Conservation (phyloP, 2,797 vertebrate genomes). For the Nannoperca obscura region DNA sequence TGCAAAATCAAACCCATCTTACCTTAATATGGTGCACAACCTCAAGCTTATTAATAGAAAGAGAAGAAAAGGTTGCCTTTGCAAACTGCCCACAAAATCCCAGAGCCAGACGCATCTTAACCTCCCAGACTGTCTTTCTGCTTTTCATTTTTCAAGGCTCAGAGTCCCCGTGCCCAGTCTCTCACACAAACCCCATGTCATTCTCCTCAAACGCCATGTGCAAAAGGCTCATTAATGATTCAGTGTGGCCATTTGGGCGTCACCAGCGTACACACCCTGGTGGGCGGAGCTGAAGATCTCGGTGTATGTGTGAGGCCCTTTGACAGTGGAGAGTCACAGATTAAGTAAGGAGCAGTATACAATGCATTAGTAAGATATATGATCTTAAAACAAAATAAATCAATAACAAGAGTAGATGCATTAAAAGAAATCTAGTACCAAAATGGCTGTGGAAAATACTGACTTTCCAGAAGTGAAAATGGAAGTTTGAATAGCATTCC, state of each 20-base stretch:
- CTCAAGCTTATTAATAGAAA: slow-evolving; percentile 55
- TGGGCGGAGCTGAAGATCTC: slow-evolving; percentile 52
- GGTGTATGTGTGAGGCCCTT: slow-evolving; percentile 2
- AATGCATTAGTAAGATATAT: not conserved
- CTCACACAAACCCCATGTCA: slow-evolving; percentile 63
- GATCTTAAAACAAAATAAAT: not conserved
- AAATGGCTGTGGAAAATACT: not conserved
- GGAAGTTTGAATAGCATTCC: not conserved
- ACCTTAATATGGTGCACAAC: slow-evolving; percentile 60
- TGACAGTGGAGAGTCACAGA: slow-evolving; percentile 13
- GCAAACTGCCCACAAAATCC: slow-evolving; percentile 72
- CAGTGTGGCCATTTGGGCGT: slow-evolving; percentile 71
- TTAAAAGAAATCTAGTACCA: not conserved
- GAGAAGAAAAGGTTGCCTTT: slow-evolving; percentile 64
- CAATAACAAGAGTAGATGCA: not conserved
- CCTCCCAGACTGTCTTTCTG: slow-evolving; percentile 47
- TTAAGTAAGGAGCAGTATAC: not conserved
- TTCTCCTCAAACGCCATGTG: slow-evolving; percentile 75
- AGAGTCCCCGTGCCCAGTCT: slow-evolving; percentile 35
- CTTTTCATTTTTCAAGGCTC: slow-evolving; percentile 70
- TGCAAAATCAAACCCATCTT: slow-evolving; percentile 29
- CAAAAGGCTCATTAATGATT: slow-evolving; percentile 84
- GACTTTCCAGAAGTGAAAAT: not conserved
- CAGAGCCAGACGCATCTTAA: slow-evolving; percentile 77
- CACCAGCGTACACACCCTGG: slow-evolving; percentile 34